Conservation (phyloP, 1,140 invertebrate genomes). For the Bathynomus jamesi region DNA sequence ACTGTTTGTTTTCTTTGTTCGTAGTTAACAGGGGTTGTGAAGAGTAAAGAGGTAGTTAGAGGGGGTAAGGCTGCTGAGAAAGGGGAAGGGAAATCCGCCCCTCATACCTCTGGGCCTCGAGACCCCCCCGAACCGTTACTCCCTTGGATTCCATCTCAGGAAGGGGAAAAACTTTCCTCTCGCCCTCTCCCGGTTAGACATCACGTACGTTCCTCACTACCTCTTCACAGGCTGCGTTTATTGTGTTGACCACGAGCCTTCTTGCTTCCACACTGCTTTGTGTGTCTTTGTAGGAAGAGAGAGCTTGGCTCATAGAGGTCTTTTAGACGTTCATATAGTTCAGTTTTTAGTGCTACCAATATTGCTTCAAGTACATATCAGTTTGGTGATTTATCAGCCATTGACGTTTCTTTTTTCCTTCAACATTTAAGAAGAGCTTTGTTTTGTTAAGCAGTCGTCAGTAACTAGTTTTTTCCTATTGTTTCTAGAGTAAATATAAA, state of each 20-base stretch:
- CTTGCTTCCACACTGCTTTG: too few species aligned
- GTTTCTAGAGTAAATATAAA: too few species aligned
- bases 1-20: slow-evolving; percentile 34
- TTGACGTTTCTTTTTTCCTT: too few species aligned
- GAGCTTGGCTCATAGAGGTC: too few species aligned
- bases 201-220: slow-evolving; percentile 36
- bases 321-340: too few species aligned
- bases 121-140: slow-evolving; percentile 15
- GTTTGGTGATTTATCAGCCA: too few species aligned
- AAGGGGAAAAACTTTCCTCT: slow-evolving; percentile 20
- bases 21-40: slow-evolving; percentile 50
- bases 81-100: slow-evolving; percentile 9
- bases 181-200: slow-evolving; percentile 30
- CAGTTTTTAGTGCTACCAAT: too few species aligned
- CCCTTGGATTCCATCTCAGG: slow-evolving; percentile 33
- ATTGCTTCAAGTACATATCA: too few species aligned
- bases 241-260: not conserved
- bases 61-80: slow-evolving; percentile 43
- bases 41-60: slow-evolving; percentile 39
- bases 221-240: slow-evolving; percentile 17
- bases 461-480: too few species aligned
- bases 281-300: too few species aligned
- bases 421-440: too few species aligned
- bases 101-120: not conserved
- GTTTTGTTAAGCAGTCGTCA: too few species aligned